Percentiles rank a stretch among this genome's conserved stretches.
Evolutionary conservation across 2,113 vertebrate genomes (phyloP).

Genomic region (Rhodinocichla rosea): DNA sequence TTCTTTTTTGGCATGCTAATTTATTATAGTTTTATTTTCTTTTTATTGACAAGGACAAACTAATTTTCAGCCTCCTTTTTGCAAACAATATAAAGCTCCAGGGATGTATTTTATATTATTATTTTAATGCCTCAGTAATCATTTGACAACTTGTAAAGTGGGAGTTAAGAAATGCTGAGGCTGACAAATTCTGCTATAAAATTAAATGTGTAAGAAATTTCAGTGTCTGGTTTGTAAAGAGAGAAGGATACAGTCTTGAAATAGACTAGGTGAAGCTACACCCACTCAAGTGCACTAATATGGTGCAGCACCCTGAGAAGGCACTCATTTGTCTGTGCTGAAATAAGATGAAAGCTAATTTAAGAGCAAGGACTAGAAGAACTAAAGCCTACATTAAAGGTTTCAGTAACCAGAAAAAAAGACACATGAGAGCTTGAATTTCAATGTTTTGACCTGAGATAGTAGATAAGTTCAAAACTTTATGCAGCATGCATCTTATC

Average conservation of each 20-base stretch:
- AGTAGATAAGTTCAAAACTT: not conserved
- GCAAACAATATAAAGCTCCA: not conserved
- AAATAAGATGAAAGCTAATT: not conserved
- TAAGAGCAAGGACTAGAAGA: not conserved
- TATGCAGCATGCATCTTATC: not conserved
- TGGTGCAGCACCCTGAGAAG: not conserved
- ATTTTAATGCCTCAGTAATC: not conserved
- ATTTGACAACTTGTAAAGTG: constrained; percentile 13
- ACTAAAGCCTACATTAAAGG: not conserved
- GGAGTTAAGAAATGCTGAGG: constrained; percentile 2
- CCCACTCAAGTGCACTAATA: not conserved
- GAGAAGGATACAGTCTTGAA: not conserved
- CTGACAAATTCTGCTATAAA: constrained; percentile 14
- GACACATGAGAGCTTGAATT: not conserved
- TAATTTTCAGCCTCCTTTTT: not conserved
- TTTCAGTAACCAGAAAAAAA: not conserved
- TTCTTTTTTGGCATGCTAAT: not conserved
- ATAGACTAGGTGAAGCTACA: not conserved
- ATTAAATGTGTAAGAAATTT: constrained; percentile 19
- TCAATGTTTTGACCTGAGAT: not conserved
- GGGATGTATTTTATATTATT: not conserved
- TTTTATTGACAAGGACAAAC: not conserved
- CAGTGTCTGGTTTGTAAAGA: not conserved
- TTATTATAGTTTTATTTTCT: not conserved
- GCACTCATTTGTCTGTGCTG: not conserved